Evolutionary conservation across 2,888 invertebrate genomes (phyloP), one percentile per base, ranked within the genome.

Genomic region (Conops quadrifasciatus): DNA sequence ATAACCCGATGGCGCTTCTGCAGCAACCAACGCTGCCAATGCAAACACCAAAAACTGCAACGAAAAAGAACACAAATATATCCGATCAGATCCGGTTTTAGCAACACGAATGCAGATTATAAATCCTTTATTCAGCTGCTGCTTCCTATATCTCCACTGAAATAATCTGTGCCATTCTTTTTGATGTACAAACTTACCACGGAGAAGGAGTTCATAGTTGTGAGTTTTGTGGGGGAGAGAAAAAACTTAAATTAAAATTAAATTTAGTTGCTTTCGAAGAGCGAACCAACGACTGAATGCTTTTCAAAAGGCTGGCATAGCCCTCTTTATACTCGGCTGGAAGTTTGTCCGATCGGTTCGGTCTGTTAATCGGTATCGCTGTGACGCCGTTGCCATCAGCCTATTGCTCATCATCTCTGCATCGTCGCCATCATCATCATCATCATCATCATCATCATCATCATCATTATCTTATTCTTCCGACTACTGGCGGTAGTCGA

Each of bases 21-120:
- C 93, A 83, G 89, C 87, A 83, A 88, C 91, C 84, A 90, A 88
- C 85, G 91, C 91, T 84, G 91, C 92, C 89, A 94, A 88, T 83
- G 92, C 92, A 83, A 93, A 89, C 88, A 93, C 91, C 89, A 94
- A 89, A 89, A 93, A 93, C 94, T 94, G 90, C 62, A 88, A 88
- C 75, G 59, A 47, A 67, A 64, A 53, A 11, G 24, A 58, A 58
- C 24, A 9, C 56, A 24, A 11, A 43, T 63, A n/a, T 45, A 71
- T 36, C 9, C 36, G 36, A 65, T 66, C n/a, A n/a, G n/a, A n/a
- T n/a, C n/a, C n/a, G n/a, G n/a, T n/a, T n/a, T n/a, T n/a, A n/a
- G n/a, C n/a, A n/a, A n/a, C n/a, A n/a, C n/a, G n/a, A n/a, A n/a
- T n/a, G n/a, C n/a, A n/a, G n/a, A n/a, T n/a, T 49, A 15, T n/a